These are phyloP conservation scores for Nowickia ferox DNA, from an alignment of 2,888 invertebrate genomes.

Conservation along the genomic window DNA sequence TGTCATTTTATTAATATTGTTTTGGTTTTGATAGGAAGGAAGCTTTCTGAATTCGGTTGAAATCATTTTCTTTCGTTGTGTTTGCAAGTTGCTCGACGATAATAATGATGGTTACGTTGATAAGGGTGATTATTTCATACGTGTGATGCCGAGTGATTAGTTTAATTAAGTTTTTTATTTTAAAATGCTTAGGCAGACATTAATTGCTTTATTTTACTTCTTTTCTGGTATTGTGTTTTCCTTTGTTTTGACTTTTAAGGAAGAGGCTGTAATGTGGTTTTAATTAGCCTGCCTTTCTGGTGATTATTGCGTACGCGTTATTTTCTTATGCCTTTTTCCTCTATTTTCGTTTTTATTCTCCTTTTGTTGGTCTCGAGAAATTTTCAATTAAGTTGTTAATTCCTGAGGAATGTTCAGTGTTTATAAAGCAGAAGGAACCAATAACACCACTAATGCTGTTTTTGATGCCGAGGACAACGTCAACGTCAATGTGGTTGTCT, in stretches of 20 bases:
- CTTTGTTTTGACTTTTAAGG: not conserved
- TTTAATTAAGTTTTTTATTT: constrained; percentile 46
- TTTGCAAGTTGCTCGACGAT: not conserved
- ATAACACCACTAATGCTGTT: constrained; percentile 42
- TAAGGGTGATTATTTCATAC: not conserved
- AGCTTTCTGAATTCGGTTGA: not conserved
- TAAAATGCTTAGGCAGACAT: constrained; percentile 49
- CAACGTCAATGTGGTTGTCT: not conserved
- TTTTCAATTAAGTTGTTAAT: constrained; percentile 59
- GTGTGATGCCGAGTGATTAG: constrained; percentile 20
- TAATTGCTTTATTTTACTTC: constrained; percentile 47
- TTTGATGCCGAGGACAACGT: constrained; percentile 28
- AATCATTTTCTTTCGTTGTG: constrained; percentile 9
- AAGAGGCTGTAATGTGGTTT: constrained; percentile 30
- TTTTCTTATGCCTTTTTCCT: not conserved
- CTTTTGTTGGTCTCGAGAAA: constrained; percentile 8
- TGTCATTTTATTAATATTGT: constrained; percentile 30
- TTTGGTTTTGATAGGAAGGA: constrained; percentile 6
- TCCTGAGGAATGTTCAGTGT: constrained; percentile 65
- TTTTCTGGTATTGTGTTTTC: not conserved
- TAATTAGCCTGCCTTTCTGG: constrained; percentile 39
- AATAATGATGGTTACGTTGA: not conserved
- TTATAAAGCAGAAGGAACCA: constrained; percentile 53
- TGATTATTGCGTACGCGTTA: constrained; percentile 23
- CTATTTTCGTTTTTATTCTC: not conserved